A percentile compares a stretch with the other conserved stretches of the same genome.
Evolutionary conservation across 2,797 vertebrate genomes (phyloP).

Genomic region (Xenopus petersii): DNA sequence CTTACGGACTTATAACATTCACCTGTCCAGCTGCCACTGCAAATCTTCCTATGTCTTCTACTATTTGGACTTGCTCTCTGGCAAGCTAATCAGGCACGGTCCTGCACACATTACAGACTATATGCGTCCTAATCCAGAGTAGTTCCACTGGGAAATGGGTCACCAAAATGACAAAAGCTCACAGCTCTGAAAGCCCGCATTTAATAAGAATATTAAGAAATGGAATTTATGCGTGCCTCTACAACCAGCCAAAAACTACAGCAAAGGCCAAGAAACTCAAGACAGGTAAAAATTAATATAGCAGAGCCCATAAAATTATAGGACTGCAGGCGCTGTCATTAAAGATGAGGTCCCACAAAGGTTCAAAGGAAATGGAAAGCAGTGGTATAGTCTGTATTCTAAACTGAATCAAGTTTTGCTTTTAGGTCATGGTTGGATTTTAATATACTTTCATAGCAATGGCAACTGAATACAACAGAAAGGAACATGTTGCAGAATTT

Average conservation of each 20-base stretch:
- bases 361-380: background rate
- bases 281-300: slow-evolving; percentile 11
- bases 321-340: slow-evolving; percentile 1
- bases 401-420: background rate
- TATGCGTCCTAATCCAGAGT: background rate
- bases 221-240: background rate
- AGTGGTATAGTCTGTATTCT: background rate
- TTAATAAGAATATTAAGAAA: slow-evolving; percentile 25
- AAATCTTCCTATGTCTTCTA: background rate
- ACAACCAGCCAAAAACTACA: slow-evolving; percentile 9
- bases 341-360: background rate
- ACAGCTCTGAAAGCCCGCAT: slow-evolving; percentile 7
- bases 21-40: background rate
- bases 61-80: background rate
- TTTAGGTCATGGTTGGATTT: background rate
- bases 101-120: background rate
- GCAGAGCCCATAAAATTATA: slow-evolving; percentile 9
- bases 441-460: background rate
- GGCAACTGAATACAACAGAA: no score
- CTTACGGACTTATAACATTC: no score
- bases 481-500: no score
- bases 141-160: background rate
- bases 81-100: background rate
- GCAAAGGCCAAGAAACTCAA: background rate
- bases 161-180: slow-evolving; percentile 15